Percentiles rank a stretch among this genome's conserved stretches.
These are phyloP conservation scores for Liolophura sinensis DNA, from an alignment of 1,140 invertebrate species.

Conservation along the genomic window DNA sequence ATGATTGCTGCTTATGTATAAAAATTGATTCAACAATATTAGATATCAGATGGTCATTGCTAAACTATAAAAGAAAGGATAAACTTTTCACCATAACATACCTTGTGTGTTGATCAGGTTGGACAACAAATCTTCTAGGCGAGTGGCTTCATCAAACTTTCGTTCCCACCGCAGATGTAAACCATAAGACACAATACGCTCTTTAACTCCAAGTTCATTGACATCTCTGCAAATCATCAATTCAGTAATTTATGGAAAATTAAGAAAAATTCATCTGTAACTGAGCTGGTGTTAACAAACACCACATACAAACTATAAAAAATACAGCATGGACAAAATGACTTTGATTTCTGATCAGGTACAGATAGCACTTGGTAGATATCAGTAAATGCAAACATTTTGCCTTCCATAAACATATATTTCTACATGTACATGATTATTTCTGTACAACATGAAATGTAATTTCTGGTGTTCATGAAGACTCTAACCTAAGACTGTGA, in stretches of 20 bases:
- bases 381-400: too few relatives aligned
- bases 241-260: background rate
- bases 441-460: too few relatives aligned
- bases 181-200: slow-evolving; percentile 20
- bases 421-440: too few relatives aligned
- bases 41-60: background rate
- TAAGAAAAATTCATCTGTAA: background rate
- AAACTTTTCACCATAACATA: slow-evolving; percentile 1
- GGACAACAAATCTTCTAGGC: slow-evolving; percentile 30
- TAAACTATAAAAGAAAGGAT: background rate
- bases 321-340: background rate
- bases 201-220: background rate
- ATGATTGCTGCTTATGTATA: background rate
- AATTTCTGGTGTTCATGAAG: too few relatives aligned
- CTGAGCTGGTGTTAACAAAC: background rate
- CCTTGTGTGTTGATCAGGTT: slow-evolving; percentile 11
- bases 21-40: background rate
- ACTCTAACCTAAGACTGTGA: too few relatives aligned
- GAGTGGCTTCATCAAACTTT: slow-evolving; percentile 39
- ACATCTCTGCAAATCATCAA: slow-evolving; percentile 7
- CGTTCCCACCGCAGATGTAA: slow-evolving; percentile 26
- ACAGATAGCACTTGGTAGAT: too few relatives aligned
- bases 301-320: background rate
- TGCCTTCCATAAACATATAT: too few relatives aligned
- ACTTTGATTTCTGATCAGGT: too few relatives aligned